phyloP scores from a whole-genome alignment of 2,797 vertebrate species.

The Peromyscus aztecus region DNA sequence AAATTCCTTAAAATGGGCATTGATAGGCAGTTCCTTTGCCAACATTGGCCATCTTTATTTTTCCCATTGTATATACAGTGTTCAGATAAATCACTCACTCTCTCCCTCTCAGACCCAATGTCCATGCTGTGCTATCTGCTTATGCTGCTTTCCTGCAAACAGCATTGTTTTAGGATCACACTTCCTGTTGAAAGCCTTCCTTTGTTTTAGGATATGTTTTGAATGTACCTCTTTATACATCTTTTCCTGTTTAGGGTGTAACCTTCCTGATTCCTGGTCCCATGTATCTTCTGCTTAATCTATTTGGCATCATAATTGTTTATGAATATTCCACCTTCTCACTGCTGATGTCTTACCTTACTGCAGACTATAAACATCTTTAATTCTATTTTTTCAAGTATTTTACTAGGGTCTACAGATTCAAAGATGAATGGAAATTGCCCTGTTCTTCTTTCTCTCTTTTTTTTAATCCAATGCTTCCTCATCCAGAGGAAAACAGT shows the following conservation, averaged over 20 bases:
- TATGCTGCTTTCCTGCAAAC: not conserved
- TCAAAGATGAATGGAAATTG: slow-evolving; percentile 7
- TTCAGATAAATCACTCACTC: slow-evolving; percentile 26
- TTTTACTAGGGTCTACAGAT: not conserved
- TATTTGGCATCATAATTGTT: not conserved
- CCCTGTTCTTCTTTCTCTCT: too few relatives aligned
- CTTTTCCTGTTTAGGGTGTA: not conserved
- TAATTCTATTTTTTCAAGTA: slow-evolving; percentile 20
- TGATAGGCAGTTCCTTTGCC: not conserved
- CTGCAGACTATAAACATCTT: not conserved
- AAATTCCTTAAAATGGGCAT: not conserved
- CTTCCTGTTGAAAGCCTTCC: not conserved
- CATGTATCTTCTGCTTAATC: not conserved
- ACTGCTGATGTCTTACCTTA: not conserved
- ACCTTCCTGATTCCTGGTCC: not conserved
- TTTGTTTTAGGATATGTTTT: slow-evolving; percentile 37
- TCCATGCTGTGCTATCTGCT: not conserved
- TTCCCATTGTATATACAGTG: not conserved
- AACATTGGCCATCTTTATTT: not conserved
- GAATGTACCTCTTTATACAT: not conserved
- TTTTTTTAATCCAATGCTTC: not conserved
- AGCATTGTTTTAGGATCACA: not conserved
- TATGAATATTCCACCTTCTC: not conserved
- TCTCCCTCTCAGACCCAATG: not conserved
- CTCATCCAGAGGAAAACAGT: not conserved